Conservation (phyloP, 2,797 vertebrate species). For the Acipenser ruthenus region DNA sequence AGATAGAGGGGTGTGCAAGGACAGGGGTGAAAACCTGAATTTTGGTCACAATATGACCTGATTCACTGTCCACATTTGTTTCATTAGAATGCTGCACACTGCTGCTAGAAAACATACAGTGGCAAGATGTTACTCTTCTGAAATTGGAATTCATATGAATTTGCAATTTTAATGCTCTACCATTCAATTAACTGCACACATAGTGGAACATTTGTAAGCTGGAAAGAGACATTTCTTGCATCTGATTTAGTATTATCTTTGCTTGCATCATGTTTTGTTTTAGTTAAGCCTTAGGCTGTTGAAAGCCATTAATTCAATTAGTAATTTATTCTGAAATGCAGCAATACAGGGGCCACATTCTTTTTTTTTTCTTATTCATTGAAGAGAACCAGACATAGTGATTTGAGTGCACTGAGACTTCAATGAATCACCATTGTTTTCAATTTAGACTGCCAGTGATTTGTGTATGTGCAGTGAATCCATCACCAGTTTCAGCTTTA, state of each 20-base stretch:
- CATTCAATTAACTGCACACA: no score
- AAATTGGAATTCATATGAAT: no score
- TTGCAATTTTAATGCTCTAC: no score
- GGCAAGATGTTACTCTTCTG: no score
- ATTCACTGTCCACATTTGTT: no score
- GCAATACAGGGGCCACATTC: background rate
- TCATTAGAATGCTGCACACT: no score
- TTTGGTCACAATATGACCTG: no score
- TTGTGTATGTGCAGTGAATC: conserved; percentile 40
- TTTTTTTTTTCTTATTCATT: conserved; percentile 25
- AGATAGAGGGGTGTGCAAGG: no score
- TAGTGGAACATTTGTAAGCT: no score
- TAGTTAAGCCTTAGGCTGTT: background rate
- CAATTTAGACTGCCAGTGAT: conserved; percentile 31
- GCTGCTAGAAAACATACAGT: no score
- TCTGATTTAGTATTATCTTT: background rate
- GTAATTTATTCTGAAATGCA: background rate
- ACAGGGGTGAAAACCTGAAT: no score
- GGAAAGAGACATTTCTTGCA: no score
- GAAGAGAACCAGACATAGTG: conserved; percentile 12
- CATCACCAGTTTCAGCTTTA: conserved; percentile 25
- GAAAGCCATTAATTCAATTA: conserved; percentile 6
- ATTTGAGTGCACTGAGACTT: conserved; percentile 38
- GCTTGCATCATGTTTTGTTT: background rate
- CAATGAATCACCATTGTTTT: conserved; percentile 43